Conservation (phyloP, 2,888 invertebrate species). For the Phortica okadai region DNA sequence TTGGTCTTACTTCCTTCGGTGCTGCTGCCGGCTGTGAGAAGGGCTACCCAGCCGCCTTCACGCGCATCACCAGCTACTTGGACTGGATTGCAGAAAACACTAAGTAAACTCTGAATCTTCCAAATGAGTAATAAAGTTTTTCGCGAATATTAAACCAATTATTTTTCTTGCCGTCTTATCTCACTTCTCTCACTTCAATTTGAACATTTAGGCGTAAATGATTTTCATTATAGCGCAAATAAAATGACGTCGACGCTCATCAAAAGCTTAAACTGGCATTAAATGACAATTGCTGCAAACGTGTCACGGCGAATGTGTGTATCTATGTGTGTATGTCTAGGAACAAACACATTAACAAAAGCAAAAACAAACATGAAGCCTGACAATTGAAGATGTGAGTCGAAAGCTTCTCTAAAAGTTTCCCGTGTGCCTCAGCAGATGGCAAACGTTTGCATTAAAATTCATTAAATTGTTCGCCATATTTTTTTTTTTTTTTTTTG, state of each 20-base stretch:
- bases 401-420: neutral
- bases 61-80: constrained; percentile 58
- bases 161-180: neutral
- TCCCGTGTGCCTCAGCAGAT: constrained; percentile 37
- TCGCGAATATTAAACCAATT: neutral
- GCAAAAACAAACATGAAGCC: neutral
- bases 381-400: neutral
- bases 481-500: constrained; percentile 16
- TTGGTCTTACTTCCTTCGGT: constrained; percentile 72
- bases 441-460: constrained; percentile 63
- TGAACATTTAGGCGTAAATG: constrained; percentile 22
- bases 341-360: neutral
- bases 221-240: constrained; percentile 39
- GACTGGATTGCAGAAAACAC: constrained; percentile 61
- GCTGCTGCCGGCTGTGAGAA: constrained; percentile 60
- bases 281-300: constrained; percentile 50
- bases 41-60: constrained; percentile 68
- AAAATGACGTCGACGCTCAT: constrained; percentile 46
- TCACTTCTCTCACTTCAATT: neutral
- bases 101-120: constrained; percentile 41
- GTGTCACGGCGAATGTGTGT: neutral
- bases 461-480: constrained; percentile 58
- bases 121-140: constrained; percentile 39
- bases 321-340: neutral
- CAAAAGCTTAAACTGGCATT: constrained; percentile 58